Evolutionary conservation across 1,140 invertebrate species (phyloP).

Genomic region (Penaeus japonicus): DNA sequence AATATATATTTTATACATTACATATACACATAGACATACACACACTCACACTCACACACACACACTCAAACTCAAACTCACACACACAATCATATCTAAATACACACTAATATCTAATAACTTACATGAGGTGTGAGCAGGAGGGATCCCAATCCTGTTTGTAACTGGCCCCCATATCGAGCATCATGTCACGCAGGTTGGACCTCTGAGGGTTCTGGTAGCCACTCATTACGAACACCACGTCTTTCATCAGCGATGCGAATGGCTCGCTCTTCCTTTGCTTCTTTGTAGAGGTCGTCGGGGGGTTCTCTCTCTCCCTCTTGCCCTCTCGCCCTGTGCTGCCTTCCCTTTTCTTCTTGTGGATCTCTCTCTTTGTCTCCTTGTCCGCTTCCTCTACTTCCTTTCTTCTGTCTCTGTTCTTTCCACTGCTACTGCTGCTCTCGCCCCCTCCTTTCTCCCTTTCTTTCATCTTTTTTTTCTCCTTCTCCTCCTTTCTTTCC

Average conservation of each 20-base stretch:
- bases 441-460: not conserved
- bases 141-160: slow-evolving; percentile 75
- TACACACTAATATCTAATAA: slow-evolving; percentile 45
- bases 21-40: no score
- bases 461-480: not conserved
- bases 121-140: slow-evolving; percentile 86
- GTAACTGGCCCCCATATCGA: slow-evolving; percentile 82
- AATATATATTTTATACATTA: no score
- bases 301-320: not conserved
- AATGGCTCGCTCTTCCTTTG: slow-evolving; percentile 65
- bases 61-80: not conserved
- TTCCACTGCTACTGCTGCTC: not conserved
- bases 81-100: not conserved
- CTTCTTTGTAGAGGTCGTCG: not conserved
- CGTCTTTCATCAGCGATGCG: slow-evolving; percentile 71
- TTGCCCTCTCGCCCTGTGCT: not conserved
- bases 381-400: not conserved
- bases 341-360: not conserved
- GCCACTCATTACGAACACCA: slow-evolving; percentile 83
- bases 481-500: no score
- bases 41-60: not conserved
- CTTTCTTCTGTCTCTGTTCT: not conserved
- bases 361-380: not conserved
- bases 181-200: slow-evolving; percentile 73
- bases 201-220: slow-evolving; percentile 82